Base-by-base conservation (phyloP, 2,113 vertebrate species). In the Mus spicilegus region DNA sequence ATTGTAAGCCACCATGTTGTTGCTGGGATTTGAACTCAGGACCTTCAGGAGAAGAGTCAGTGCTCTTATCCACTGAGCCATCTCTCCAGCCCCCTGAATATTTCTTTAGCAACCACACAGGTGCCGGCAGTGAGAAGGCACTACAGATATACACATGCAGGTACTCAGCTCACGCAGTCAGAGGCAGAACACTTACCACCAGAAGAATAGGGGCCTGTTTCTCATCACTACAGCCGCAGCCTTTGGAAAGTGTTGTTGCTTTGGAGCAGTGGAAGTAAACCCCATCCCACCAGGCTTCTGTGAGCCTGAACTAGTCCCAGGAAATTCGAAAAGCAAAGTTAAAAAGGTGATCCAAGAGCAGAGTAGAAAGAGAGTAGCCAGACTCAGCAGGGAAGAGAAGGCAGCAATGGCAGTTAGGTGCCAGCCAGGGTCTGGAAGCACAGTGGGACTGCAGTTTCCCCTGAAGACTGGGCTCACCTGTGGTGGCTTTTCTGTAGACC, bases 191-290 rank as follows among this genome's bases (percentile, higher is more conserved):
- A 36, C 81, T 33, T 72, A 56, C 16, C 0, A 0, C 86, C 46
- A 30, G 76, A 85, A 96, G 88, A 26, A 16, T 42, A 86, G 89
- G 39, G 81, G 56, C 4, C 46, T 81, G 13, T 56, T 91, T 72
- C 77, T 63, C 58, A 91, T 89, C 82, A 95, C 91, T 76, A 46
- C 33, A 97, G 80, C 36, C 77, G 36, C 3, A 36, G 42, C 95
- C 61, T 42, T 90, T 87, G 87, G 75, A 42, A 96, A 98, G 96
- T 30, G 78, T 96, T 89, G 91, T 28, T 80, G 51, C 63, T 91
- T 91, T 4, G 0, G 30, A 87, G 67, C 80, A 75, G 0, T 16
- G 26, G 51, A 90, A 95, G 14, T 0, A 61, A 97, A 2, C n/a
- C 93, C 91, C 42, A 97, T 51, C 51, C 49, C 67, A 73, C 93